These are phyloP conservation scores for Acromyrmex echinatior DNA, from an alignment of 1,140 invertebrate species.

Conservation along the genomic window DNA sequence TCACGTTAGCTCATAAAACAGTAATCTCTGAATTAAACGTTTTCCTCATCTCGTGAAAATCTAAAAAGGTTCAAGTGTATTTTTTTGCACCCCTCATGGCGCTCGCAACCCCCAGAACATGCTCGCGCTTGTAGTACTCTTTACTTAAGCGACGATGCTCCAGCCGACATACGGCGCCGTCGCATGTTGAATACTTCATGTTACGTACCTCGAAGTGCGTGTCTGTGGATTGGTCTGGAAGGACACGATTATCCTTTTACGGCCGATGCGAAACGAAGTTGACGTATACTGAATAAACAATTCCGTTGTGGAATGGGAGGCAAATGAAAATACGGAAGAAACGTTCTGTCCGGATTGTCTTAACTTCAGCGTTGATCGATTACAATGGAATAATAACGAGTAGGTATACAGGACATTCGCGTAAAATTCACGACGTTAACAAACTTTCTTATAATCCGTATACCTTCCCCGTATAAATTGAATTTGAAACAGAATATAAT, in stretches of 20 bases:
- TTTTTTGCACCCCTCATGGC: constrained; percentile 1
- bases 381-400: constrained; percentile 7
- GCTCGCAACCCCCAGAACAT: not conserved
- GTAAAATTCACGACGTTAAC: not conserved
- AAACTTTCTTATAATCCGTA: not conserved
- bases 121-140: constrained; percentile 68
- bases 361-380: constrained; percentile 52
- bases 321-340: constrained; percentile 69
- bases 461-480: constrained; percentile 14
- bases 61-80: constrained; percentile 18
- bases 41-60: constrained; percentile 6
- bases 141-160: constrained; percentile 71
- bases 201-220: constrained; percentile 61
- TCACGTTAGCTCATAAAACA: not conserved
- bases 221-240: constrained; percentile 72
- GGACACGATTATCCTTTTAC: constrained; percentile 84
- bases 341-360: constrained; percentile 24
- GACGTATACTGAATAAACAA: constrained; percentile 82
- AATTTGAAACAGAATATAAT: constrained; percentile 9
- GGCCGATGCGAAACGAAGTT: constrained; percentile 77
- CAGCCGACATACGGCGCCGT: constrained; percentile 75
- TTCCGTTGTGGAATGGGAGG: constrained; percentile 47
- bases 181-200: constrained; percentile 81
- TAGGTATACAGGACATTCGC: not conserved
- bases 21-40: constrained; percentile 17